Evolutionary conservation across 2,888 invertebrate species (phyloP), one percentile per base, ranked within the genome.

Genomic region (Gisinianus flammeolus): DNA sequence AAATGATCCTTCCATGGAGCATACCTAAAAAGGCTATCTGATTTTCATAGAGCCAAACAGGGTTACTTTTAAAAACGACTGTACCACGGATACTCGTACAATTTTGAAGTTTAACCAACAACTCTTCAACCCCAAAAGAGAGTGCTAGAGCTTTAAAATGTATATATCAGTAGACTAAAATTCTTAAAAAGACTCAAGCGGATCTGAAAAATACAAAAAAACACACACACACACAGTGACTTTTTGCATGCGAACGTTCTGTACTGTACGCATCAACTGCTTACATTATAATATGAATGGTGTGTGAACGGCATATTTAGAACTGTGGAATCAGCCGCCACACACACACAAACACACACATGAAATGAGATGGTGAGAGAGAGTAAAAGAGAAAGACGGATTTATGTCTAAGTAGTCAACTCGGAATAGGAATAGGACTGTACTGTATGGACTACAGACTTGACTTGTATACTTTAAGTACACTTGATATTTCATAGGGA

Each of bases 21-120:
- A 44, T 68, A 68, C 68, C 68, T 44, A 68, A 68, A 35, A 68
- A 68, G 68, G 68, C 68, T 68, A 68, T 68, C 68, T 68, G 68
- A 68, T 68, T 33, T 68, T 68, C 31, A 16, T 44, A 68, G 44
- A 68, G n/a, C 68, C 68, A 68, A 68, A 68, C 68, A 68, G 68
- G 44, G 68, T 28, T 68, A 28, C 68, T 68, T 68, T 66, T 68
- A 35, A 68, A 68, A 68, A 68, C 68, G 19, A 31, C 16, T 16
- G 64, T 64, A 22, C 26, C 19, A 56, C 19, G n/a, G 6, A 35
- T 35, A 8, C 35, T 35, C 12, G 44, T 4, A 44, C 44, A 16
- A 19, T 16, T 44, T 16, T 6, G 44, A 44, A 12, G 35, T 35
- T 8, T 5, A 6, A 44, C 16, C 44, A 44, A 44, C 19, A 44